Conservation (phyloP, 2,113 vertebrate species). For the Podilymbus podiceps region DNA sequence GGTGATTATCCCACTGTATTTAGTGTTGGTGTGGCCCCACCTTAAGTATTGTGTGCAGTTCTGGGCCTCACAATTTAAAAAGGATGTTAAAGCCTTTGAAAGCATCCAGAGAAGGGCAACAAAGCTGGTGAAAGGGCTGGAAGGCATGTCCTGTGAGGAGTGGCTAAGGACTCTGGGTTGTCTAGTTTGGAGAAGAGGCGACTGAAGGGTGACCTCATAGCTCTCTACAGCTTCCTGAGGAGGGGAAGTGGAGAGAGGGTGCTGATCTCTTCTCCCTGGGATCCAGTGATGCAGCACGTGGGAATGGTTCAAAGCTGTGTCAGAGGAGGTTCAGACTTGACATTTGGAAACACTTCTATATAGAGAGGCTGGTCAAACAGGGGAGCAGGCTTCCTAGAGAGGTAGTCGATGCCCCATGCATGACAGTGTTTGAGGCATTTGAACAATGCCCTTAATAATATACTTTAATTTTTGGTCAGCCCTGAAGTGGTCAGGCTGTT, state of each 20-base stretch:
- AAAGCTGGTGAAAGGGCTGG: not conserved
- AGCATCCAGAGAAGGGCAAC: not conserved
- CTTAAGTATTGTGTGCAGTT: not conserved
- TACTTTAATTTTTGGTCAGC: not conserved
- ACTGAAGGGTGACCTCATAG: not conserved
- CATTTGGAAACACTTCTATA: not conserved
- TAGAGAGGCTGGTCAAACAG: not conserved
- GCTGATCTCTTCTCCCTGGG: not conserved
- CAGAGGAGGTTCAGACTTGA: not conserved
- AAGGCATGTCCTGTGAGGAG: not conserved
- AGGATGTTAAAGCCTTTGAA: not conserved
- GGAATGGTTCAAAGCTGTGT: not conserved
- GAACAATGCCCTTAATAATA: not conserved
- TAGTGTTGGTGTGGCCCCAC: not conserved
- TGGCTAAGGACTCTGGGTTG: not conserved
- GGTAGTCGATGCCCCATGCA: not conserved
- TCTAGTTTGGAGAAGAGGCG: not conserved
- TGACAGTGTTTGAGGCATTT: not conserved
- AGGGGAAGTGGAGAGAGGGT: not conserved
- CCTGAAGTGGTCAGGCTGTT: not conserved
- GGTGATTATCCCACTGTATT: not conserved
- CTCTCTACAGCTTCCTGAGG: not conserved
- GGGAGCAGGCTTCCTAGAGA: not conserved
- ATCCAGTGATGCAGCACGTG: not conserved
- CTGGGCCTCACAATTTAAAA: not conserved